These are phyloP conservation scores for Ichneumon xanthorius DNA, from an alignment of 2,888 invertebrate genomes.

Conservation along the genomic window DNA sequence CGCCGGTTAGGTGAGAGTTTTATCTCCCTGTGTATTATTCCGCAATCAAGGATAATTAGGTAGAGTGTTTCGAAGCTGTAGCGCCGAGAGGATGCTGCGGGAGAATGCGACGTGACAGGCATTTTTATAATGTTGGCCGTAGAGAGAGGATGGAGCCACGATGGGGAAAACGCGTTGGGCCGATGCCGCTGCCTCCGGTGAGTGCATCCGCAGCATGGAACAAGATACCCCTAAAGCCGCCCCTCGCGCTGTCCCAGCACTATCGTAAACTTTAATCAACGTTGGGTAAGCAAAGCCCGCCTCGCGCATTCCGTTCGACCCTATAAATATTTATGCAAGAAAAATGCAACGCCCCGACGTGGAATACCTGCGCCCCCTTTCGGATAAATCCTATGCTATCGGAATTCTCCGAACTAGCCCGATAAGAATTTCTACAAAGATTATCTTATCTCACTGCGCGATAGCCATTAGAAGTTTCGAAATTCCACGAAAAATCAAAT, in stretches of 20 bases:
- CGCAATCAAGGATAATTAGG: constrained; percentile 57
- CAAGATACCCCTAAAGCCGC: constrained; percentile 50
- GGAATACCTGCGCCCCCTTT: constrained; percentile 22
- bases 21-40: constrained; percentile 39
- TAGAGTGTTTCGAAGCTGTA: constrained; percentile 26
- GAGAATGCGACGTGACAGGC: constrained; percentile 42
- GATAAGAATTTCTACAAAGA: neutral
- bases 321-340: constrained; percentile 65
- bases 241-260: constrained; percentile 38
- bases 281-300: constrained; percentile 62
- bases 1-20: constrained; percentile 12
- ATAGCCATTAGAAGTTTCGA: neutral
- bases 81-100: neutral
- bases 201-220: constrained; percentile 24
- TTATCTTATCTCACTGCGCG: neutral
- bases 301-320: constrained; percentile 31
- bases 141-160: neutral
- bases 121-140: constrained; percentile 54
- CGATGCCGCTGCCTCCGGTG: constrained; percentile 26
- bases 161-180: constrained; percentile 31
- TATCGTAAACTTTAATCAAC: constrained; percentile 69
- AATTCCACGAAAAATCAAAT: constrained; percentile 17
- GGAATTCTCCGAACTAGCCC: neutral
- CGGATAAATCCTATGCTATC: constrained; percentile 28
- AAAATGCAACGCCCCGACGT: constrained; percentile 53